Conservation (phyloP, 2,888 invertebrate genomes). For the Daptonema setosum region DNA sequence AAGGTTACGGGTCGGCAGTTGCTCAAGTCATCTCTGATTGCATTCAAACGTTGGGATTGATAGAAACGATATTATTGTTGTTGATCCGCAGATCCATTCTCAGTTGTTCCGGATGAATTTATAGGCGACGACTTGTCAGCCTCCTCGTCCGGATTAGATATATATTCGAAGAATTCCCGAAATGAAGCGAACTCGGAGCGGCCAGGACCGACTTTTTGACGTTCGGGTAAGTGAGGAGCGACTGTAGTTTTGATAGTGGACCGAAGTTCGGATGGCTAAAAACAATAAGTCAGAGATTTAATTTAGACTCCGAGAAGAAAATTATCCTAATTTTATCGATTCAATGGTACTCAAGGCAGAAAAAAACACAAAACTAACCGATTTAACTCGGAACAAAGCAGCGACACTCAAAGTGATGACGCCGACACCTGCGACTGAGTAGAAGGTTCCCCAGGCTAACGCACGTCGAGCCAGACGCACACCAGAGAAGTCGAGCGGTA, state of each 20-base stretch:
- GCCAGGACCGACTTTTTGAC: neutral
- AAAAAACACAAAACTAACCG: too few species aligned
- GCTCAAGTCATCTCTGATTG: too few species aligned
- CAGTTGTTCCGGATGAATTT: too few species aligned
- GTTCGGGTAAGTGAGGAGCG: neutral
- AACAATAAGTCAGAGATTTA: neutral
- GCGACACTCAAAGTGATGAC: neutral
- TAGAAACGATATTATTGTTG: too few species aligned
- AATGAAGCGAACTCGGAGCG: neutral
- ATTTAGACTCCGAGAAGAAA: too few species aligned
- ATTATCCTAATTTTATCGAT: too few species aligned
- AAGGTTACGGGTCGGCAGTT: too few species aligned
- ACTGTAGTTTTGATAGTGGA: neutral
- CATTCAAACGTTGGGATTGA: too few species aligned
- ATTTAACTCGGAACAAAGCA: neutral
- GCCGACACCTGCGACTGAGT: slow-evolving; percentile 56
- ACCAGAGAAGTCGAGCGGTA: slow-evolving; percentile 36
- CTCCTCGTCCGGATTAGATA: too few species aligned
- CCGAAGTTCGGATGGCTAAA: neutral
- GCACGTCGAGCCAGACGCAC: slow-evolving; percentile 56
- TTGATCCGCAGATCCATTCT: too few species aligned
- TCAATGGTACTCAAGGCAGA: too few species aligned
- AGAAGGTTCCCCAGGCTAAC: slow-evolving; percentile 62
- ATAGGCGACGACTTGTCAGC: too few species aligned
- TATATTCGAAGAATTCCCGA: neutral